A percentile compares a stretch with the other conserved stretches of the same genome.
phyloP scores from a whole-genome alignment of 92 coral and sea anemone species.

The Galaxea fascicularis region DNA sequence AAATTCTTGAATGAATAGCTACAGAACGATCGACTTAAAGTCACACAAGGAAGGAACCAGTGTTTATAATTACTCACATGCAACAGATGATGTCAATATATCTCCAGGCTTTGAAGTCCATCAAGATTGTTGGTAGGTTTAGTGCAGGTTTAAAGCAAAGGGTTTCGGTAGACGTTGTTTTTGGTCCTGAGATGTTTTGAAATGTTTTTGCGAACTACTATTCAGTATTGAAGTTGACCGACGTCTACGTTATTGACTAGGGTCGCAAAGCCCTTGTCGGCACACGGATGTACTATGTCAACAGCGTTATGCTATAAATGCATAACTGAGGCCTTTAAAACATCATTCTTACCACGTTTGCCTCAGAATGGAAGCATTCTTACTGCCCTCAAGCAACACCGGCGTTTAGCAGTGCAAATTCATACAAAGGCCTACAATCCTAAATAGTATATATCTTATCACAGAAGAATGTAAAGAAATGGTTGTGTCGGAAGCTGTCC shows the following conservation, averaged over 20 bases:
- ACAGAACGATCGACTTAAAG: too few species aligned
- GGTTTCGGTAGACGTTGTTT: too few species aligned
- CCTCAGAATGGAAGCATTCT: not conserved
- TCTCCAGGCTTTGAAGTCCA: too few species aligned
- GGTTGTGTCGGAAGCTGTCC: slow-evolving; percentile 47
- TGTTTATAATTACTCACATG: too few species aligned
- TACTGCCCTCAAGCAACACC: not conserved
- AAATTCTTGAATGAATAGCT: too few species aligned
- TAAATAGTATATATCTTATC: slow-evolving; percentile 14
- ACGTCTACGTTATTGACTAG: not conserved
- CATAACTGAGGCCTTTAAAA: not conserved
- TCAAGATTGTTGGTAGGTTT: too few species aligned
- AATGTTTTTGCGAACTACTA: too few species aligned
- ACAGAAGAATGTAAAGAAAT: slow-evolving; percentile 41
- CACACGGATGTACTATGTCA: not conserved
- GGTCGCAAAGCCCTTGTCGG: not conserved
- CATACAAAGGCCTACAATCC: not conserved
- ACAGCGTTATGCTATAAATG: not conserved
- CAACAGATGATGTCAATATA: too few species aligned
- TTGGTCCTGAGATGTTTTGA: too few species aligned
- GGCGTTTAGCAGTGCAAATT: not conserved
- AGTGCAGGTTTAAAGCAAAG: too few species aligned
- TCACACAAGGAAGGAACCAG: too few species aligned
- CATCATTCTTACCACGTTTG: not conserved
- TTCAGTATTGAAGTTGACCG: not conserved